A percentile compares a stretch with the other conserved stretches of the same genome.
These are phyloP conservation scores for Chanos chanos DNA, from an alignment of 2,797 vertebrate genomes.

Conservation along the genomic window DNA sequence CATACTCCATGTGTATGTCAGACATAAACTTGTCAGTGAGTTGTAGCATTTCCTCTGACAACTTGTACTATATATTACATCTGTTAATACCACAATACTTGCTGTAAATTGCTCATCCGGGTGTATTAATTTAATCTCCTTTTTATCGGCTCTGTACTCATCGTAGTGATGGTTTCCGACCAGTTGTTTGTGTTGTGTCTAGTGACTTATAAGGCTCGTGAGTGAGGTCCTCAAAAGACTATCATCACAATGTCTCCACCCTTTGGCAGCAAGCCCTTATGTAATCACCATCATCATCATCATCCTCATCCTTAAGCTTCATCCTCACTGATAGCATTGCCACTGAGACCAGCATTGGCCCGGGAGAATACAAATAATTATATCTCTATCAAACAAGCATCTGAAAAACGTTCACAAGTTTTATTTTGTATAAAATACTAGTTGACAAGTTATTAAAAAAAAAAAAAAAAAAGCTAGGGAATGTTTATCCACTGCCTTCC, in stretches of 20 bases:
- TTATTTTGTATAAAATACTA: too few species aligned
- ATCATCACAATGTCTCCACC: slow-evolving; percentile 36
- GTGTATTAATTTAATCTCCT: slow-evolving; percentile 25
- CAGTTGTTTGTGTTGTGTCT: slow-evolving; percentile 33
- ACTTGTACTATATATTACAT: slow-evolving; percentile 33
- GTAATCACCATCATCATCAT: too few species aligned
- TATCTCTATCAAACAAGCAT: too few species aligned
- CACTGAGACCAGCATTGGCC: too few species aligned
- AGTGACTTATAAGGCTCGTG: slow-evolving; percentile 34
- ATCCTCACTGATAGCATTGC: too few species aligned
- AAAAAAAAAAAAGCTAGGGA: slow-evolving; percentile 25
- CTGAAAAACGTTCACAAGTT: too few species aligned
- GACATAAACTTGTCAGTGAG: slow-evolving; percentile 36
- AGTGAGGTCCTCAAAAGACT: slow-evolving; percentile 10
- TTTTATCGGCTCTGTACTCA: slow-evolving; percentile 9
- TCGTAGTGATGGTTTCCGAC: slow-evolving; percentile 17
- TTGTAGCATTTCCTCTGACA: slow-evolving; percentile 52
- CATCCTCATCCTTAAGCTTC: too few species aligned
- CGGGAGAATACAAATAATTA: too few species aligned
- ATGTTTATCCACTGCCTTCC: slow-evolving; percentile 34
- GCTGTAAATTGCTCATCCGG: slow-evolving; percentile 44
- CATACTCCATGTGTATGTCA: slow-evolving; percentile 42
- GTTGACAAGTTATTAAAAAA: slow-evolving; percentile 12
- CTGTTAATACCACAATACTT: slow-evolving; percentile 27
- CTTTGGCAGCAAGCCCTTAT: too few species aligned